Evolutionary conservation across 2,113 vertebrate genomes (phyloP).

Genomic region (Chaetops frenatus): DNA sequence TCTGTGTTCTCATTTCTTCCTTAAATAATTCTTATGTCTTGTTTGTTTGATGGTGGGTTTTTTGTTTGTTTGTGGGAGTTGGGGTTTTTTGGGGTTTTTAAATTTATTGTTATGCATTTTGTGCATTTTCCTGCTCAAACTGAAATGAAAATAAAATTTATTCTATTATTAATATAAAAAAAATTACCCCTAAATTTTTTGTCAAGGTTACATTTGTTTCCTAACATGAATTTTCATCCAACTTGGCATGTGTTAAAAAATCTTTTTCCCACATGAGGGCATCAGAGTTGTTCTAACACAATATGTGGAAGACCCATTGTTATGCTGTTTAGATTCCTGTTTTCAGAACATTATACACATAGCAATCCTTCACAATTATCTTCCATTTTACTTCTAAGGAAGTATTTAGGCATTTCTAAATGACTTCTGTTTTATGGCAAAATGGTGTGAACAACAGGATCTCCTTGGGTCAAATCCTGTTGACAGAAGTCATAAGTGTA

Average conservation of each 20-base stretch:
- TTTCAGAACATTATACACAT: not conserved
- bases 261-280: slow-evolving; percentile 72
- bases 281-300: slow-evolving; percentile 57
- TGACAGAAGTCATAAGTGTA: not conserved
- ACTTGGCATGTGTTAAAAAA: slow-evolving; percentile 12
- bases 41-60: not conserved
- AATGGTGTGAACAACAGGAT: not conserved
- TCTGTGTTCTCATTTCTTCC: not conserved
- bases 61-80: no score
- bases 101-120: not conserved
- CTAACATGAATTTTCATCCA: not conserved
- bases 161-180: not conserved
- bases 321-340: not conserved
- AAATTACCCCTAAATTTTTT: not conserved
- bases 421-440: not conserved
- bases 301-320: not conserved
- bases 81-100: not conserved
- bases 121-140: not conserved
- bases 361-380: not conserved
- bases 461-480: not conserved
- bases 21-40: not conserved
- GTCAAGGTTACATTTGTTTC: not conserved
- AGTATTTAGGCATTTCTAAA: not conserved
- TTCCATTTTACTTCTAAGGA: not conserved
- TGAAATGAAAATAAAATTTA: not conserved